A percentile compares a stretch with the other conserved stretches of the same genome.
Evolutionary conservation across 2,888 invertebrate species (phyloP).

Genomic region (Diaphora mendica): DNA sequence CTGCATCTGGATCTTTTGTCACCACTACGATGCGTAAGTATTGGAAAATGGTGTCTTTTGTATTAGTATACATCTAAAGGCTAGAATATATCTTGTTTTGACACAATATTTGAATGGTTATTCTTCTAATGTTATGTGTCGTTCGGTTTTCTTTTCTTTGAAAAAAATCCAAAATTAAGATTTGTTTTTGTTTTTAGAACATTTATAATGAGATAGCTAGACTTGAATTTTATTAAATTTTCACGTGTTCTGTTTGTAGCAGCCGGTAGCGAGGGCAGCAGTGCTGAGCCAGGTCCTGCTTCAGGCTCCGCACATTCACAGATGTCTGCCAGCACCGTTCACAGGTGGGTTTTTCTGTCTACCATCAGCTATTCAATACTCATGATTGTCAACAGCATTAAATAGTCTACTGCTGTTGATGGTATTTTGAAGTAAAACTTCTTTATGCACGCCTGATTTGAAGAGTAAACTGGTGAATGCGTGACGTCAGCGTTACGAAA

Average conservation of each 20-base stretch:
- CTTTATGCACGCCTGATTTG: no score
- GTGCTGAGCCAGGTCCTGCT: conserved; percentile 63
- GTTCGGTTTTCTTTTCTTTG: no score
- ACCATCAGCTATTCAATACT: neutral
- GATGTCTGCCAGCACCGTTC: conserved; percentile 66
- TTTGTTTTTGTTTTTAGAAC: no score
- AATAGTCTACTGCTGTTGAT: no score
- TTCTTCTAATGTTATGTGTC: no score
- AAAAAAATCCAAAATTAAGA: no score
- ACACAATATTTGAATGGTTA: neutral
- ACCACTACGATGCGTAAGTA: conserved; percentile 73
- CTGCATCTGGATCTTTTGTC: conserved; percentile 79
- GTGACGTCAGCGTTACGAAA: no score
- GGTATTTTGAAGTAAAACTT: no score
- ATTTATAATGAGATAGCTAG: no score
- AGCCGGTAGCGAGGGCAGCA: conserved; percentile 61
- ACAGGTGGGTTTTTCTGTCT: conserved; percentile 52
- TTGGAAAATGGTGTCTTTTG: neutral
- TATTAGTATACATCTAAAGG: neutral
- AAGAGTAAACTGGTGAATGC: no score
- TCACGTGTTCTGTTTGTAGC: conserved; percentile 36
- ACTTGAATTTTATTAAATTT: neutral
- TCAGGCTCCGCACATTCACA: conserved; percentile 72
- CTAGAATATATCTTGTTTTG: neutral
- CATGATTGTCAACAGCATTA: no score